Evolutionary conservation across 2,113 vertebrate species (phyloP), one percentile per base, ranked within the genome.

Genomic region (Tetraodon nigroviridis): DNA sequence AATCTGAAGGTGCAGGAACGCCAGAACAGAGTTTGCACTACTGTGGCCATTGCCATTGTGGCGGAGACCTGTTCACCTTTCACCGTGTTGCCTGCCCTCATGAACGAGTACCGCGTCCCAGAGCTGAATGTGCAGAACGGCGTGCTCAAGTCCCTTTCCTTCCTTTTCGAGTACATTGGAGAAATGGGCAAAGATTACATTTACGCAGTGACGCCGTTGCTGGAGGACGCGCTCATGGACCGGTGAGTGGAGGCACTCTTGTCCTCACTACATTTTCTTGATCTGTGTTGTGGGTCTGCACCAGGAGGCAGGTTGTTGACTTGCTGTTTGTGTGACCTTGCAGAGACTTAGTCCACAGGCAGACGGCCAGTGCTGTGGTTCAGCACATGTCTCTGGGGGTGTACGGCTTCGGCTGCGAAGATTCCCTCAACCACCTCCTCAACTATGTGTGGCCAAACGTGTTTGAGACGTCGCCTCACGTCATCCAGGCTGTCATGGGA

Each of bases 111-210:
- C 86, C 90, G 97, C 45, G 96, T 99, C 64, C 97, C 97, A 7
- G 96, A 99, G 63, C 91, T 99, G 24, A 99, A 99, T 22, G 96
- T 99, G 55, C 97, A 99, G 84, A 99, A 99, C 47, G 97, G 97
- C 17, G 97, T 99, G 17, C 90, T 99, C 61, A 99, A 99, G 79
- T 99, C 96, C 0, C 93, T 99, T 41, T 99, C 97, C 54, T 99
- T 99, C 87, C 87, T 99, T 67, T 99, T 99, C 50, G 97, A 99
- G 79, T 99, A 99, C 81, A 99, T 99, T 45, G 97, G 97, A 42
- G 97, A 99, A 84, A 99, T 99, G 97, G 97, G 97, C 68, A 99
- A 99, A 68, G 97, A 99, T 86, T 99, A 99, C 73, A 99, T 99
- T 75, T 99, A 99, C 32, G 97, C 97, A 0, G 97, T 99, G 78